A percentile compares a stretch with the other conserved stretches of the same genome.
Conservation (phyloP, 2,888 invertebrate genomes). For the Calameuta filiformis region DNA sequence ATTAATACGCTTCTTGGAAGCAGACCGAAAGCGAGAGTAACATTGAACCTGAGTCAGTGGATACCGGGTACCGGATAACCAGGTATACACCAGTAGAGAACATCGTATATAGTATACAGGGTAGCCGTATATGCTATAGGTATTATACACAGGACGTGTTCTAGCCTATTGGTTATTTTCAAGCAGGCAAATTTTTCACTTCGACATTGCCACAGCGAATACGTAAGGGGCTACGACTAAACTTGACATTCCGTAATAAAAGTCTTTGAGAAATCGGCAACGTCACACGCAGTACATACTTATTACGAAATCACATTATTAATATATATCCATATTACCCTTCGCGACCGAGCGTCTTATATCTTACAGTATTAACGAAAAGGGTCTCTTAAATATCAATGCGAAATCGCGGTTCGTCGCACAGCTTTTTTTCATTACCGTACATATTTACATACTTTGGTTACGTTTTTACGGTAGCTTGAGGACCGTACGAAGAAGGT, state of each 20-base stretch:
- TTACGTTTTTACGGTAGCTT: background rate
- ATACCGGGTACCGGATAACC: conserved; percentile 1
- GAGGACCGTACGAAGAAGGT: background rate
- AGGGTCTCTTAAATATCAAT: background rate
- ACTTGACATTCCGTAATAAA: background rate
- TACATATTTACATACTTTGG: background rate
- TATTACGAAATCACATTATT: background rate
- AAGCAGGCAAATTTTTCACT: background rate
- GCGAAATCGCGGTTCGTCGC: background rate
- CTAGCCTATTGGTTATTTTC: background rate
- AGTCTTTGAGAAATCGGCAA: background rate
- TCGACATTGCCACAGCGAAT: background rate
- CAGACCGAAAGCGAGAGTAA: conserved; percentile 53
- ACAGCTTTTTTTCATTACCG: background rate
- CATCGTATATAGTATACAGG: background rate
- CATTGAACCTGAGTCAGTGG: conserved; percentile 45
- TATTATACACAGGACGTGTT: background rate
- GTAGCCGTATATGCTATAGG: background rate
- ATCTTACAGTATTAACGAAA: background rate
- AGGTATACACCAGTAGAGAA: background rate
- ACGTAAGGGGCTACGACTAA: background rate
- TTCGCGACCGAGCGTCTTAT: background rate
- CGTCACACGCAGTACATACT: background rate
- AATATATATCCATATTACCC: background rate
- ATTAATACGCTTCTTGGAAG: conserved; percentile 44